phyloP scores from a whole-genome alignment of 2,113 vertebrate species.

The Sclerurus mexicanus region DNA sequence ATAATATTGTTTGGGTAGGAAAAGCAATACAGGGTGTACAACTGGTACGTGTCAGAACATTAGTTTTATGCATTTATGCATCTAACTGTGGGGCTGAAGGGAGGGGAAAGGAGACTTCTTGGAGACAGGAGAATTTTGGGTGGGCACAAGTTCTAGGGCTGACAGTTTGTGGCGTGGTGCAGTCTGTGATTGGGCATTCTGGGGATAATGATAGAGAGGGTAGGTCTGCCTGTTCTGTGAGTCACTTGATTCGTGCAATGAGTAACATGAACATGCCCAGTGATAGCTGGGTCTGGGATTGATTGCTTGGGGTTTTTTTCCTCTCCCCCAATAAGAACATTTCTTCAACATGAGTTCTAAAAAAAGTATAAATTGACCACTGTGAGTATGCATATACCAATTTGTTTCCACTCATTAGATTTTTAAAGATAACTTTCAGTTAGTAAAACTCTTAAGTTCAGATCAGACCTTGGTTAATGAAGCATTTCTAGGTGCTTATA shows the following conservation, averaged over 20 bases:
- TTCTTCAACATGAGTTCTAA: not conserved
- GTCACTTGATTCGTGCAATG: not conserved
- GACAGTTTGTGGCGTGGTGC: rapidly evolving
- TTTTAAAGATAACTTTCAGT: not conserved
- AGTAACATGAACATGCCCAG: not conserved
- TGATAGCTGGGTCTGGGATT: not conserved
- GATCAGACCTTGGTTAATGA: not conserved
- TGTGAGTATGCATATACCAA: not conserved
- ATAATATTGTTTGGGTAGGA: not conserved
- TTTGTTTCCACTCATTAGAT: not conserved
- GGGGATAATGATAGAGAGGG: not conserved
- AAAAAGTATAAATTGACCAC: not conserved
- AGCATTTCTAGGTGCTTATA: not conserved
- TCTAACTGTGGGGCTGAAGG: not conserved
- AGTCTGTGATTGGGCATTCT: not conserved
- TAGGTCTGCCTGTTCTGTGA: not conserved
- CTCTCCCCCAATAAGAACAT: not conserved
- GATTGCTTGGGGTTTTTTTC: not conserved
- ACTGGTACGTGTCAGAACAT: not conserved
- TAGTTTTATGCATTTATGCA: not conserved
- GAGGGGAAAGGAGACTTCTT: not conserved
- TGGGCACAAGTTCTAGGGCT: not conserved
- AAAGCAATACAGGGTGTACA: not conserved
- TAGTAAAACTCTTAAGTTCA: not conserved
- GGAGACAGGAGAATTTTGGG: not conserved